Conservation (phyloP, 2,113 vertebrate genomes). For the Promerops cafer region DNA sequence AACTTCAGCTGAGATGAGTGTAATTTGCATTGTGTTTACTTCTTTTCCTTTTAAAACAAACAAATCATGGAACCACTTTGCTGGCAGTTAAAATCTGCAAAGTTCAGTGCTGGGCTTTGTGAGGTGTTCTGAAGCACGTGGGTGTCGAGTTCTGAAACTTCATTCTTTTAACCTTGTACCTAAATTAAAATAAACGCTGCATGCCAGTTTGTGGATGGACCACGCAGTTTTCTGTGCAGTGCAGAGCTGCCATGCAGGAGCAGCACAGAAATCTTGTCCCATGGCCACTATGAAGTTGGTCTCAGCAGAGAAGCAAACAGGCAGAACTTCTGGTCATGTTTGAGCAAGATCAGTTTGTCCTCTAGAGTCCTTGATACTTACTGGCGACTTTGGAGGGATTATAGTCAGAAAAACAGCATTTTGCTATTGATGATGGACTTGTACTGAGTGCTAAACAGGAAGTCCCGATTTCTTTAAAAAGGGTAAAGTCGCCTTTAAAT, state of each 20-base stretch:
- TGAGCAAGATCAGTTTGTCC: background rate
- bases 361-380: background rate
- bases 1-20: background rate
- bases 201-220: rapidly evolving
- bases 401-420: background rate
- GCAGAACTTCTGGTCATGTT: background rate
- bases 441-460: background rate
- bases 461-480: background rate
- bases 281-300: rapidly evolving
- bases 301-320: background rate
- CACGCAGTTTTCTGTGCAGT: rapidly evolving
- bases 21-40: background rate
- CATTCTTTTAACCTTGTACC: background rate
- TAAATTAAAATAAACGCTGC: rapidly evolving
- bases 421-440: background rate
- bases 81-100: background rate
- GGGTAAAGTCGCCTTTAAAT: background rate
- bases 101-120: background rate
- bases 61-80: background rate
- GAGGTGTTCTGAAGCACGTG: rapidly evolving
- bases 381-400: background rate
- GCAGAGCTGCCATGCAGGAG: background rate
- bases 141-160: background rate
- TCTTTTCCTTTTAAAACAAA: background rate
- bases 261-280: background rate